Conservation (phyloP, 2,888 invertebrate species). For the Synergus gifuensis region DNA sequence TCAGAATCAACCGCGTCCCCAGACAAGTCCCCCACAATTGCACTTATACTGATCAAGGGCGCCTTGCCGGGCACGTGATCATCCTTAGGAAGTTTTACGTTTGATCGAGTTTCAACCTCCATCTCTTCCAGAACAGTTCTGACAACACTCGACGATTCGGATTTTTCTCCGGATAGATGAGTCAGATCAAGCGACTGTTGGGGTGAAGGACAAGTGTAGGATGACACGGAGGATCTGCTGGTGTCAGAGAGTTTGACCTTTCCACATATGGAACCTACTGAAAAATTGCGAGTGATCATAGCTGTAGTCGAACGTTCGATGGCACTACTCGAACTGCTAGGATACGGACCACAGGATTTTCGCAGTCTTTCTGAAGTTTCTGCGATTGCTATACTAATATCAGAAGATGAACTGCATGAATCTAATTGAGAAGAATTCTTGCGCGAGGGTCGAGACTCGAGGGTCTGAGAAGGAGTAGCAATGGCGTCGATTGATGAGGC, state of each 20-base stretch:
- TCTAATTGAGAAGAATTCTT: constrained; percentile 85
- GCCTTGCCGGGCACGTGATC: constrained; percentile 68
- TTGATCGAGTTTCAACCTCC: constrained; percentile 51
- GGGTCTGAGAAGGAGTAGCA: constrained; percentile 56
- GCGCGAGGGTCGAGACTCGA: constrained; percentile 76
- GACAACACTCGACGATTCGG: constrained; percentile 62
- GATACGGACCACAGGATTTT: constrained; percentile 79
- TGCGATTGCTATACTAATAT: constrained; percentile 81
- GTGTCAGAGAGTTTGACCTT: constrained; percentile 73
- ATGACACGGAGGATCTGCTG: constrained; percentile 78
- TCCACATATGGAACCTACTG: constrained; percentile 74
- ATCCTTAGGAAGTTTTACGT: constrained; percentile 8
- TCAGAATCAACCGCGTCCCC: constrained; percentile 53
- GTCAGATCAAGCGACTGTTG: constrained; percentile 79
- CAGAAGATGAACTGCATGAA: constrained; percentile 87
- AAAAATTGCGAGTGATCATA: constrained; percentile 65
- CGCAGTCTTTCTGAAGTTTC: constrained; percentile 82
- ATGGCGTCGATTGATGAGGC: constrained; percentile 56
- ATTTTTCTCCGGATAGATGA: constrained; percentile 58
- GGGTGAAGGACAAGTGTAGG: constrained; percentile 75
- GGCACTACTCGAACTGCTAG: constrained; percentile 78
- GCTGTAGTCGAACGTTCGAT: constrained; percentile 78
- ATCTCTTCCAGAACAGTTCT: constrained; percentile 62
- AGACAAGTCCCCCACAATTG: constrained; percentile 82
- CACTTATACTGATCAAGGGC: constrained; percentile 86